These are phyloP conservation scores for Chromis chromis DNA, from an alignment of 2,797 vertebrate species.

Conservation along the genomic window DNA sequence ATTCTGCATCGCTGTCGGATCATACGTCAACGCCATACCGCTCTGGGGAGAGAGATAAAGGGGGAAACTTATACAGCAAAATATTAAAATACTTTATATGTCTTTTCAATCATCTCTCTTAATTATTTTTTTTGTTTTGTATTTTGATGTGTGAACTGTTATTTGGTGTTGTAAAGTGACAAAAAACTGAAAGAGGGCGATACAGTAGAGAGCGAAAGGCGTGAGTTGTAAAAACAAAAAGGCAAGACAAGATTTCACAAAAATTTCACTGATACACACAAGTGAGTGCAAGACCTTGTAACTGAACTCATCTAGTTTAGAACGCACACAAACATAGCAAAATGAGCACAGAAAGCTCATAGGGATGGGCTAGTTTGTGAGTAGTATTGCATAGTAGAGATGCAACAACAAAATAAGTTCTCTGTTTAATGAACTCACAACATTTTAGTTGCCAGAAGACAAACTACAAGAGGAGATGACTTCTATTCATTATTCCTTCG, in stretches of 20 bases:
- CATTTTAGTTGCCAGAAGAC: no score
- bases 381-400: not conserved
- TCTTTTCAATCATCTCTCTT: not conserved
- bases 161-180: constrained; percentile 4
- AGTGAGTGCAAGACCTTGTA: constrained; percentile 10
- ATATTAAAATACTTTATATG: constrained; percentile 22
- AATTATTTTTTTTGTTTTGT: not conserved
- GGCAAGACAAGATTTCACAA: not conserved
- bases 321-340: constrained; percentile 9
- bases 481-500: not conserved
- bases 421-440: not conserved
- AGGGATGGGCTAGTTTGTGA: not conserved
- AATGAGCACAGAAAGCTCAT: not conserved
- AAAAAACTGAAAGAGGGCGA: not conserved
- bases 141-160: not conserved
- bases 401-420: no score
- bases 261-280: not conserved
- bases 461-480: no score
- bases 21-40: constrained; percentile 97
- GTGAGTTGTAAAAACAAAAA: not conserved
- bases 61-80: constrained; percentile 25
- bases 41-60: constrained; percentile 82
- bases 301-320: constrained; percentile 7
- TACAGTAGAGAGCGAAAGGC: no score
- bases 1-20: constrained; percentile 97